Base-by-base conservation (phyloP, 2,888 invertebrate genomes). In the Pycnomerus fuliginosus region DNA sequence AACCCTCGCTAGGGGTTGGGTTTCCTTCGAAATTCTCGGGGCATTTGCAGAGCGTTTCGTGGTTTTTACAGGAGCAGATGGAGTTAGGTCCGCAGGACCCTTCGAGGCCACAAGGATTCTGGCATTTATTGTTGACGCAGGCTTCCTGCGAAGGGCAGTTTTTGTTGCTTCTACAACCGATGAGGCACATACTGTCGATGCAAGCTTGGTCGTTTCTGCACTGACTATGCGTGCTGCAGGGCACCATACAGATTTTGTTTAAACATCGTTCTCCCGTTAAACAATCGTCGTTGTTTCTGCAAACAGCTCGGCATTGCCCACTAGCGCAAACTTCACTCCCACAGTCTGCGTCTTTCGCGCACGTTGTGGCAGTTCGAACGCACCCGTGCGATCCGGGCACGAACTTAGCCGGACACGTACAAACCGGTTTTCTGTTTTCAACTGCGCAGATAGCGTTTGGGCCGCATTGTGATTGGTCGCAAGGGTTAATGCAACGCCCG, bases 1-100 rank as follows among this genome's bases (percentile, higher is more conserved):
- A 94, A 3, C 92, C 92, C 71, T 92, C 90, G 66, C 92, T 85
- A 1, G 93, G 85, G 10, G 85, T 86, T 10, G 92, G 91, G 63
- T 88, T 89, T 1, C 90, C 90, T 69, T 87, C 85, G 65, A 94
- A 94, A 17, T 90, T 90, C 34, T 80, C 75, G 0, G 91, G 91
- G 61, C 94, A 92, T 48, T 80, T 80, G 66, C 94, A 94, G 35
- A 80, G 78, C 1, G 85, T 85, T 29, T 79, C 78, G 62, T 92
- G 91, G 63, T 87, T 80, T 16, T 80, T 72, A 66, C 84, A 84
- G 33, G 80, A 81, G 67, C 92, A 93, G 15, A 87, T 75, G 0
- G 91, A 87, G 68, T 93, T 93, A 1, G 90, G 84, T 4, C 92
- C 92, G 64, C 92, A 91, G 7, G 85, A 80, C 51, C 84, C 84